Base-by-base conservation (phyloP, 64 coral and sea anemone species). In the Actinia equina region DNA sequence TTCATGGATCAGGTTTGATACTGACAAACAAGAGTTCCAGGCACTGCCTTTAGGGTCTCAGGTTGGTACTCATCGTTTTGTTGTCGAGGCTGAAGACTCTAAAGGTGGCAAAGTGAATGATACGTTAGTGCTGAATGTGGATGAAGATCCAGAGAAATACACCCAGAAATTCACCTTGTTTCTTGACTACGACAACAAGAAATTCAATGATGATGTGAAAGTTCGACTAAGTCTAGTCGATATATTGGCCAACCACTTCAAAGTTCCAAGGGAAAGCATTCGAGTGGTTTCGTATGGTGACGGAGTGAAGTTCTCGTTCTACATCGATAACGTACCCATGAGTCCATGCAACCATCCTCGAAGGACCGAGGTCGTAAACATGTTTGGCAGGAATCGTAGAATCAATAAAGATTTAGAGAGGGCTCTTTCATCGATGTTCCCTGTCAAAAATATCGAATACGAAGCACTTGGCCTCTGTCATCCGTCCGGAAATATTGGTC, bases 281-380 rank as follows among this genome's bases (percentile, higher is more conserved):
- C 91, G 91, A 52, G 94, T 96, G 2, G 77, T 85, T 56, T 85
- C 79, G 52, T 93, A 90, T 79, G 65, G 52, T 5, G 55, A 79
- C 43, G 94, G 94, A n/a, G 85, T 96, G 18, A 77, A 92, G 23
- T 96, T 96, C 77, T 83, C 91, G 0, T 96, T 96, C 56, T 87
- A 87, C 60, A 86, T 96, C 62, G 91, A 90, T 46, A 86, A 60
- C 43, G 57, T 96, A 7, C 91, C 94, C 5, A 84, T 84, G 20
- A 56, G 84, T 42, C 79, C 86, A 0, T 96, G 94, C 41, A 44
- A 67, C 12, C 42, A 87, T 85, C 46, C 59, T 9, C 74, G 17
- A 54, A 44, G 88, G 46, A 74, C 55, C 41, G 15, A 58, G 12
- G 51, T 82, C 23, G 60, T 84, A 27, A 44, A 90, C 23, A 43